Conservation (phyloP, 2,113 vertebrate genomes). For the Brienomyrus longianalis region DNA sequence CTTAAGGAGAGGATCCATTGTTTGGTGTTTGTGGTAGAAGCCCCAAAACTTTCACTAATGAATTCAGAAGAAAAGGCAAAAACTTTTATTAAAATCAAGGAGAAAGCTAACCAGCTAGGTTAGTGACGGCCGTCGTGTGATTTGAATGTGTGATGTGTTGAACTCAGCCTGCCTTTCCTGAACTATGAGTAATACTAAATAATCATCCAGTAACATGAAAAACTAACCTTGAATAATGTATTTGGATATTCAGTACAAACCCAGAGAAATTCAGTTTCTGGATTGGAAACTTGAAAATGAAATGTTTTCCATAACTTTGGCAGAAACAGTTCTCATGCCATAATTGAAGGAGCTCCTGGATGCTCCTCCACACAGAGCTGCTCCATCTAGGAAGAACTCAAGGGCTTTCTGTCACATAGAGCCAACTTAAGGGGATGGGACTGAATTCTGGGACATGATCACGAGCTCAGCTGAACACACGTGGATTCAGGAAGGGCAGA, state of each 20-base stretch:
- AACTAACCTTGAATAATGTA: not conserved
- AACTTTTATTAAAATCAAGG: not conserved
- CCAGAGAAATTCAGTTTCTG: not conserved
- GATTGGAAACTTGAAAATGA: not conserved
- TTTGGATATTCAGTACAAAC: not conserved
- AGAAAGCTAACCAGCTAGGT: not conserved
- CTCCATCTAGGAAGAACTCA: not conserved
- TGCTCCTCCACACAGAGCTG: not conserved
- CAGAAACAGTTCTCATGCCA: accelerated
- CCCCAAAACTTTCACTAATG: not conserved
- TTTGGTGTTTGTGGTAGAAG: not conserved
- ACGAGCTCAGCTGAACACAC: no score
- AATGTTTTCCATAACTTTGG: not conserved
- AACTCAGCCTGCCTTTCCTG: not conserved
- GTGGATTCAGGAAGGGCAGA: no score
- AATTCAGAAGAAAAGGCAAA: not conserved
- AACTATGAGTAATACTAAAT: no score
- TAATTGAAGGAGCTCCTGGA: not conserved
- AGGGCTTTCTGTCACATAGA: not conserved
- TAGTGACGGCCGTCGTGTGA: not conserved
- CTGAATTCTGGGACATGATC: no score
- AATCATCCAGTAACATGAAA: not conserved
- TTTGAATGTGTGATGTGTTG: not conserved
- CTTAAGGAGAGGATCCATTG: not conserved
- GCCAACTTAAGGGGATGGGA: not conserved